Evolutionary conservation across 2,888 invertebrate species (phyloP), one percentile per base, ranked within the genome.

Genomic region (Lasioglossum malachurum): DNA sequence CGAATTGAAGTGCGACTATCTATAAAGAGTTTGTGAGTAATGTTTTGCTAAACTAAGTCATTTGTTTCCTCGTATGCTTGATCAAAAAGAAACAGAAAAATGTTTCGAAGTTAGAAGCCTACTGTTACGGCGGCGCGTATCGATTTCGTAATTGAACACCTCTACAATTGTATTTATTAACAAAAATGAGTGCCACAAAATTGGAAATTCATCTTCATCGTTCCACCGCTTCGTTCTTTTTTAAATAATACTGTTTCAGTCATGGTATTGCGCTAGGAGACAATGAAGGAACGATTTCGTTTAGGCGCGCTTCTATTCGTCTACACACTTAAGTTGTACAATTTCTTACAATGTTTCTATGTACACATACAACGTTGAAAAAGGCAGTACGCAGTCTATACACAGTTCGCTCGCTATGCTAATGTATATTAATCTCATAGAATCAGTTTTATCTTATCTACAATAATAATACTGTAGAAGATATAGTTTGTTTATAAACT

Each of bases 261-360:
- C 57, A 4, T n/a, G 57, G 16, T 67, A 38, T 19, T 31, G 10
- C 23, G 1, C 35, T 31, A 41, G 31, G 35, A 23, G 73, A 35
- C 69, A 38, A 69, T 69, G 23, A 73, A 35, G 23, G 38, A n/a
- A 49, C 14, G 35, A n/a, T 35, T 23, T 53, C 23, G 23, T 57
- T 75, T 38, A 75, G 38, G 53, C 35, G 57, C 14, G 49, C 23
- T 75, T 75, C n/a, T 75, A 75, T 75, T 75, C 57, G 38, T 75
- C 38, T n/a, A 27, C 38, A 53, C 74, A 53, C 35, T 23, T 73
- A 23, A 49, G 31, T 31, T 46, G 19, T 49, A 74, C 53, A 53
- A 49, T 74, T 74, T 49, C 31, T 77, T 67, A 69, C 69, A 77
- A 72, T 41, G 38, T 76, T 35, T 75, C 57, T 80, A 82, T 53